phyloP scores from a whole-genome alignment of 1,140 invertebrate species.

The Caerostris darwini region DNA sequence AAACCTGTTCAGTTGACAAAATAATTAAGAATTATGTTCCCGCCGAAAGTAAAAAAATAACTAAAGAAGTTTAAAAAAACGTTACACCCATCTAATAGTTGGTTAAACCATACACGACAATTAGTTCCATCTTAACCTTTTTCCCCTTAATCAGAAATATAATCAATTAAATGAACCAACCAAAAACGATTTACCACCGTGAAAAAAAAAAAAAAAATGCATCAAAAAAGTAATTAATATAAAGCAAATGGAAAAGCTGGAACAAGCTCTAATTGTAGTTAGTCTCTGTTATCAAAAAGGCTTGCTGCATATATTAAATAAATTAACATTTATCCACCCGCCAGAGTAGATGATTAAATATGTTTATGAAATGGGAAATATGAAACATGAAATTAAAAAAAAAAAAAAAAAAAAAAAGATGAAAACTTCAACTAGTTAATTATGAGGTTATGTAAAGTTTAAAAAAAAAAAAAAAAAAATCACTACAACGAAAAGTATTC shows the following conservation, averaged over 20 bases:
- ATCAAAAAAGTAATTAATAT: not conserved
- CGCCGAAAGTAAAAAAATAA: not conserved
- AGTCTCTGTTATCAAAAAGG: not conserved
- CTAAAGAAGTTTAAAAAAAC: not conserved
- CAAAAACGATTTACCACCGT: not conserved
- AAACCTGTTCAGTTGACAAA: not conserved
- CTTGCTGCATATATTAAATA: not conserved
- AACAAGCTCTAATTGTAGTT: not conserved
- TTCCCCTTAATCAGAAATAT: not conserved
- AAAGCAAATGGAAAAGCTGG: not conserved
- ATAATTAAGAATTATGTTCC: not conserved
- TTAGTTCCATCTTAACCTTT: conserved; percentile 42
- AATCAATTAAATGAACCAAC: not conserved
- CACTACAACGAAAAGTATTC: too few relatives aligned
- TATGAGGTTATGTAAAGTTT: too few relatives aligned
- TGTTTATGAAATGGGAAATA: not conserved
- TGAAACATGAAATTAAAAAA: not conserved
- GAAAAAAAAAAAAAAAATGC: not conserved
- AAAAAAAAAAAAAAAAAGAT: not conserved
- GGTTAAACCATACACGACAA: not conserved
- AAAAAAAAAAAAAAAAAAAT: too few relatives aligned
- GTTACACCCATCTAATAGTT: conserved; percentile 43
- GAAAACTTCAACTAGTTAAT: too few relatives aligned
- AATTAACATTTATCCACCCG: not conserved
- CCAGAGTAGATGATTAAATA: not conserved